A percentile compares a stretch with the other conserved stretches of the same genome.
Evolutionary conservation across 2,113 vertebrate species (phyloP).

Genomic region (Meriones unguiculatus): DNA sequence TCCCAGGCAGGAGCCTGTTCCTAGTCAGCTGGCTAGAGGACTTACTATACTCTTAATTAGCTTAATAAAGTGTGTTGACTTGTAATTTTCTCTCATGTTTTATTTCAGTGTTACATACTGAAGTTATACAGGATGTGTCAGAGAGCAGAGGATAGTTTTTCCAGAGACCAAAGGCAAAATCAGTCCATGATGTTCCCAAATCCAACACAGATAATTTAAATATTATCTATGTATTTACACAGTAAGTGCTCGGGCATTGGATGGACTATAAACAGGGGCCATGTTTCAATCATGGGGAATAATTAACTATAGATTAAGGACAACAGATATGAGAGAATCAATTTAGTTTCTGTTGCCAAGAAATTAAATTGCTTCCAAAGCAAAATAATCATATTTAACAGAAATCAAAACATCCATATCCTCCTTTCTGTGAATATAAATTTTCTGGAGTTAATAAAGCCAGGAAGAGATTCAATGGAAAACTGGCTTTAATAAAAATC

Average conservation of each 20-base stretch:
- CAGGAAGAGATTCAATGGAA: background rate
- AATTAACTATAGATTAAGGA: background rate
- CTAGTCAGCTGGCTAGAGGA: background rate
- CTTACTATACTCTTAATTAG: background rate
- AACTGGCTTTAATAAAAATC: background rate
- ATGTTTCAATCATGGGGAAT: background rate
- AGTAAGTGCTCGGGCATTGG: background rate
- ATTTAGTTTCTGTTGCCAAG: background rate
- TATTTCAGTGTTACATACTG: background rate
- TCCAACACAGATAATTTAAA: background rate
- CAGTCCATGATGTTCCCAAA: background rate
- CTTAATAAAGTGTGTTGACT: background rate
- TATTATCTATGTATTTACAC: background rate
- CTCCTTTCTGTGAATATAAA: background rate
- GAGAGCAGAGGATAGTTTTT: background rate
- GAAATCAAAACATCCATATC: background rate
- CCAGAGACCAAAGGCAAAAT: background rate
- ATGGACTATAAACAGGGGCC: background rate
- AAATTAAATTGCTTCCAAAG: background rate
- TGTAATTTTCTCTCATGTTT: background rate
- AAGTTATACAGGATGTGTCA: background rate
- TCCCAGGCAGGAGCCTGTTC: background rate
- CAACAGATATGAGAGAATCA: background rate
- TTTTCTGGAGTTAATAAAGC: background rate
- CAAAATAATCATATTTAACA: constrained; percentile 18